A percentile compares a stretch with the other conserved stretches of the same genome.
Evolutionary conservation across 2,888 invertebrate species (phyloP).

Genomic region (Pheosia gnoma): DNA sequence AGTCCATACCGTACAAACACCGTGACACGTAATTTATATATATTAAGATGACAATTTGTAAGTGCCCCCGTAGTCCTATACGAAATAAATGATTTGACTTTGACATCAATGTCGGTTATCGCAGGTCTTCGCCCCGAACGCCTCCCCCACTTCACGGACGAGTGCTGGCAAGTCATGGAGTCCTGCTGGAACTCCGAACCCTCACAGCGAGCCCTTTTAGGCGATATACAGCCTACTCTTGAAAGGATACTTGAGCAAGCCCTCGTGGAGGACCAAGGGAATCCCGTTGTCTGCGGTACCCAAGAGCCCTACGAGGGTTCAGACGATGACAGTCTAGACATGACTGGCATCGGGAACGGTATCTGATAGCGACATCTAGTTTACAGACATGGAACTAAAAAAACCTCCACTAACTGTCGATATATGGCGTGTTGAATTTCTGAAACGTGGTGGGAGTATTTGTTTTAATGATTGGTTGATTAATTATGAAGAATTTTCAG

Average conservation of each 20-base stretch:
- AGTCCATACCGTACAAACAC: too few species aligned
- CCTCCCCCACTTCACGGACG: constrained; percentile 88
- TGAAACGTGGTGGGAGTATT: not conserved
- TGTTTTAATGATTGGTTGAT: too few species aligned
- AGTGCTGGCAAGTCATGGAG: constrained; percentile 93
- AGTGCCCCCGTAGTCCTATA: too few species aligned
- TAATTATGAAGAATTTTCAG: too few species aligned
- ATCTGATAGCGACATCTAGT: constrained; percentile 8
- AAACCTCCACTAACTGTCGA: not conserved
- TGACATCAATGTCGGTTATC: not conserved
- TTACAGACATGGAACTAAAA: not conserved
- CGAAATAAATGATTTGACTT: too few species aligned
- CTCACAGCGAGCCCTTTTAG: constrained; percentile 88
- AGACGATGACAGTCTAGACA: constrained; percentile 55
- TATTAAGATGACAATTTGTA: too few species aligned
- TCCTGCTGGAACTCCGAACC: constrained; percentile 93
- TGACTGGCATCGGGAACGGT: constrained; percentile 48
- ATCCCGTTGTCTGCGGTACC: constrained; percentile 14
- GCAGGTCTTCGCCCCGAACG: constrained; percentile 92
- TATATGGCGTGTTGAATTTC: not conserved
- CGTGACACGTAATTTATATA: too few species aligned
- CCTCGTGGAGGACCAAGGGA: constrained; percentile 15
- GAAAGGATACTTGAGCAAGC: constrained; percentile 74
- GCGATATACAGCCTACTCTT: constrained; percentile 89
- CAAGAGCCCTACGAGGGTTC: constrained; percentile 27